Conservation (phyloP, 2,888 invertebrate genomes). For the Incurvaria masculella region DNA sequence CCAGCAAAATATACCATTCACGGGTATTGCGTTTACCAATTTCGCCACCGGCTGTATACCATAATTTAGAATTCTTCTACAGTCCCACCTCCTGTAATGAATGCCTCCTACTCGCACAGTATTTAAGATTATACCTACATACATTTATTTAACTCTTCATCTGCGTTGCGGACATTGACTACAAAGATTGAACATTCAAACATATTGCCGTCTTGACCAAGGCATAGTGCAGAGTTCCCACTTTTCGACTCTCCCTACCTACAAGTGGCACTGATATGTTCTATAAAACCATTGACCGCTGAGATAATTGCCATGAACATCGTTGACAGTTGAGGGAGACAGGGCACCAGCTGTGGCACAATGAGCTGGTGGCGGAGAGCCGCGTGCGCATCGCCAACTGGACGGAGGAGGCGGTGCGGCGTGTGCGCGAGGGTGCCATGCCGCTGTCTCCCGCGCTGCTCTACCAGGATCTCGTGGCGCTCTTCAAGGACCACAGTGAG, state of each 20-base stretch:
- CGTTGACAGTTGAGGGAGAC: constrained; percentile 29
- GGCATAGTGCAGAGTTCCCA: background rate
- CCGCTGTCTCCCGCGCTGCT: constrained; percentile 39
- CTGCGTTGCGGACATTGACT: no score
- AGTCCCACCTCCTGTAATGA: no score
- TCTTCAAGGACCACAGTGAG: constrained; percentile 43
- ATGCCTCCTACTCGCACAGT: no score
- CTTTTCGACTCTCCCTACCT: no score
- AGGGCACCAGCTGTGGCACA: constrained; percentile 36
- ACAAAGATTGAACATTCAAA: no score
- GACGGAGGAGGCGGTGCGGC: constrained; percentile 31
- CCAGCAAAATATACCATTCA: no score
- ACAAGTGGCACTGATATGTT: background rate
- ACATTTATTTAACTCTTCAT: no score
- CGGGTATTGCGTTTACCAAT: no score
- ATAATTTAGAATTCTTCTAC: no score
- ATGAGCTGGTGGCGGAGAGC: constrained; percentile 38
- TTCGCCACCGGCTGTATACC: no score
- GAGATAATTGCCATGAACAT: no score
- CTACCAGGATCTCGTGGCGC: constrained; percentile 36
- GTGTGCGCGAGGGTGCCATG: constrained; percentile 37
- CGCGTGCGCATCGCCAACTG: constrained; percentile 32
- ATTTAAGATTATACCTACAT: no score
- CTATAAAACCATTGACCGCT: background rate
- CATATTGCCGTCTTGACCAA: background rate